Conservation (phyloP, 2,888 invertebrate genomes). For the Arctia plantaginis region DNA sequence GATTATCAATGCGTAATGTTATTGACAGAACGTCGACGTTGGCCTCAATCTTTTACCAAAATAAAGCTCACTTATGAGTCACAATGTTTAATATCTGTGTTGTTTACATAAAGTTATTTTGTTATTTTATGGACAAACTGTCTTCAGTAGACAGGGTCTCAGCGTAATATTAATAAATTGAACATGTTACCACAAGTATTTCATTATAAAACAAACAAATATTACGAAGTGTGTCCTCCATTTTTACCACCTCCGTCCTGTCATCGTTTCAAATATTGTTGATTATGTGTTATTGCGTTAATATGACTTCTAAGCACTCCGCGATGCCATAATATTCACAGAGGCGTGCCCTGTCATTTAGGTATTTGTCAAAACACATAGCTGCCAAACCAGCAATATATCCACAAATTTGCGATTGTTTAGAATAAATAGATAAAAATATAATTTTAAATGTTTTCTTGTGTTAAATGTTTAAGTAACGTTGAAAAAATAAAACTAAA, state of each 20-base stretch:
- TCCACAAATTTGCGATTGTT: neutral
- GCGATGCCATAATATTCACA: neutral
- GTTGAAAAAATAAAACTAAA: neutral
- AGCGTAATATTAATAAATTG: neutral
- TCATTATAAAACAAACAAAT: neutral
- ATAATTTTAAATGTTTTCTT: neutral
- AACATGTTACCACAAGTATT: neutral
- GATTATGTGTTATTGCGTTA: neutral
- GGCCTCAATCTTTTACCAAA: conserved; percentile 2
- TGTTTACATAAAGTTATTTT: neutral
- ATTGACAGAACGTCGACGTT: neutral
- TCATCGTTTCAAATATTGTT: neutral
- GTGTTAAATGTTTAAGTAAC: neutral
- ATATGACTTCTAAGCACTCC: neutral
- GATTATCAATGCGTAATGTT: conserved; percentile 1
- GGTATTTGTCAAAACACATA: neutral
- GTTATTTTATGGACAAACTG: neutral
- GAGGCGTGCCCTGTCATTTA: neutral
- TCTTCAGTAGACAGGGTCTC: neutral
- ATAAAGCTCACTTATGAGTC: neutral
- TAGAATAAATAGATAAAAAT: neutral
- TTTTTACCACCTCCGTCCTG: too few species aligned
- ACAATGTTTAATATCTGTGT: neutral
- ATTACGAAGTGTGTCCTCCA: neutral
- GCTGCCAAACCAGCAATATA: neutral